phyloP scores from a whole-genome alignment of 2,888 invertebrate genomes.

The Acronicta leporina region DNA sequence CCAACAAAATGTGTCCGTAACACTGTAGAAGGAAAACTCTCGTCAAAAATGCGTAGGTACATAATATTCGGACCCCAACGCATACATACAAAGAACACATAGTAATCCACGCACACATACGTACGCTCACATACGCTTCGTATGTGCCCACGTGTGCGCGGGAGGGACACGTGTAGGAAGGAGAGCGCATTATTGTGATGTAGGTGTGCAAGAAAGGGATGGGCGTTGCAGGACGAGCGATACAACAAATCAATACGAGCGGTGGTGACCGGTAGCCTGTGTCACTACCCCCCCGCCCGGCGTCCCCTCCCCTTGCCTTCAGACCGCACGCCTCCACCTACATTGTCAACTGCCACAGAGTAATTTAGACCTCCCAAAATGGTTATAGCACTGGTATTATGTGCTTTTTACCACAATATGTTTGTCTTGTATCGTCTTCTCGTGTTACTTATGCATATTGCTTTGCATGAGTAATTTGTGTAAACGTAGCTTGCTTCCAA shows the following conservation, averaged over 20 bases:
- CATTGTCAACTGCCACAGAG: slow-evolving; percentile 86
- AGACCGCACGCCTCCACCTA: slow-evolving; percentile 86
- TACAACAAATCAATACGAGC: slow-evolving; percentile 90
- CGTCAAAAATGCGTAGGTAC: slow-evolving; percentile 80
- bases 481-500: slow-evolving; percentile 40
- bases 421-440: slow-evolving; percentile 50
- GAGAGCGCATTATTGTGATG: slow-evolving; percentile 62
- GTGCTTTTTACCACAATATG: slow-evolving; percentile 61
- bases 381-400: slow-evolving; percentile 65
- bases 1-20: slow-evolving; percentile 50
- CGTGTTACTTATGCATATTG: slow-evolving; percentile 50
- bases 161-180: slow-evolving; percentile 76
- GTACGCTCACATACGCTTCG: slow-evolving; percentile 70
- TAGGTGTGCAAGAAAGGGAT: slow-evolving; percentile 77
- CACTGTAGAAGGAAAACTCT: slow-evolving; percentile 70
- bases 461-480: slow-evolving; percentile 40
- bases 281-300: slow-evolving; percentile 80
- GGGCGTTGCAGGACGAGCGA: slow-evolving; percentile 88
- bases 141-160: slow-evolving; percentile 82
- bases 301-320: slow-evolving; percentile 64
- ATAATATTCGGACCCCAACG: slow-evolving; percentile 85
- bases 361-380: slow-evolving; percentile 75
- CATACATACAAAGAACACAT: slow-evolving; percentile 75
- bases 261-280: slow-evolving; percentile 90
- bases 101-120: slow-evolving; percentile 68